Conservation (phyloP, 2,113 vertebrate genomes). For the Lepus americanus region DNA sequence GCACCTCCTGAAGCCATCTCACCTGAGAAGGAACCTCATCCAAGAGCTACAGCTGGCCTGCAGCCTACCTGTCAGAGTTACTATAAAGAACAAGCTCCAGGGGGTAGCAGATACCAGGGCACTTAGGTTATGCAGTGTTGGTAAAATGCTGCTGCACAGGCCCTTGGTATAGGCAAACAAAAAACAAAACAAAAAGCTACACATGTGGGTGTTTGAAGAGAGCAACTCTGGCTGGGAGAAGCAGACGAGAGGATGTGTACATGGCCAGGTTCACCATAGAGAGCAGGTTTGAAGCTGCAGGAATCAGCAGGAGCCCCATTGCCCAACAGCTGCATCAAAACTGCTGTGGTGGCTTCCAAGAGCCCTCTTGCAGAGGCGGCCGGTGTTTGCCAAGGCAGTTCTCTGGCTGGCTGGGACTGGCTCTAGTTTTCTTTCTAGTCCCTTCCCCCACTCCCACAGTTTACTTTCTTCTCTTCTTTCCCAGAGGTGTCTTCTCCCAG, state of each 20-base stretch:
- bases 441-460: background rate
- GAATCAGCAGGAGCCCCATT: conserved; percentile 39
- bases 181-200: background rate
- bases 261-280: conserved; percentile 58
- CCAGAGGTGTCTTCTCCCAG: conserved; percentile 53
- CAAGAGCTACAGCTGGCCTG: conserved; percentile 31
- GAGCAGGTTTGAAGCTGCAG: conserved; percentile 57
- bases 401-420: conserved; percentile 14
- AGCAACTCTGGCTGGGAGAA: background rate
- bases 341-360: conserved; percentile 33
- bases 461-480: conserved; percentile 62
- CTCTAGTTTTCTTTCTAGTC: background rate
- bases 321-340: conserved; percentile 49
- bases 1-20: conserved; percentile 67
- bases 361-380: background rate
- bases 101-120: conserved; percentile 35
- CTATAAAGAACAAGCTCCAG: conserved; percentile 43
- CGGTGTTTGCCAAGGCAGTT: conserved; percentile 11
- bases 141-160: conserved; percentile 48
- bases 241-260: background rate
- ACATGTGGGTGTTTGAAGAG: background rate
- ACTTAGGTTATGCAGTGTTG: conserved; percentile 37
- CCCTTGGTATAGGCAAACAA: conserved; percentile 9
- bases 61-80: conserved; percentile 52
- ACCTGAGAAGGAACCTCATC: conserved; percentile 52